These are phyloP conservation scores for Acleris emargana DNA, from an alignment of 2,888 invertebrate species.

Conservation along the genomic window DNA sequence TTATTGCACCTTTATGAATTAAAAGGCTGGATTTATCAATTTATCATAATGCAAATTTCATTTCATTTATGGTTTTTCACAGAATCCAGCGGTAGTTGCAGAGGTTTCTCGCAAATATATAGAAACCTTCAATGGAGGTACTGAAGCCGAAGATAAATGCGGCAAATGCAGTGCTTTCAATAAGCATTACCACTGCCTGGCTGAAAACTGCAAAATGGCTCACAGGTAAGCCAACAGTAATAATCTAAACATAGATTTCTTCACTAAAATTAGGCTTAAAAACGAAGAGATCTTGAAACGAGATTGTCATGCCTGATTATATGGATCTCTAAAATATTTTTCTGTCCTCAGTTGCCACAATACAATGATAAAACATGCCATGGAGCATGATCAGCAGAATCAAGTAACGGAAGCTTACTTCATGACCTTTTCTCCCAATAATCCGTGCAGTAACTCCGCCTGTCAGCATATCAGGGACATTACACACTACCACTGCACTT, in stretches of 20 bases:
- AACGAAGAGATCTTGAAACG: too few relatives aligned
- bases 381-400: slow-evolving; percentile 95
- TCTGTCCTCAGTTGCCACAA: slow-evolving; percentile 77
- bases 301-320: background rate
- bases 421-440: slow-evolving; percentile 86
- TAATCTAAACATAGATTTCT: too few relatives aligned
- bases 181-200: slow-evolving; percentile 94
- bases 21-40: too few relatives aligned
- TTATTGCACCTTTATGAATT: too few relatives aligned
- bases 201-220: slow-evolving; percentile 89
- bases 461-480: slow-evolving; percentile 91
- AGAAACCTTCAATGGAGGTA: slow-evolving; percentile 76
- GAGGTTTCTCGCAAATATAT: slow-evolving; percentile 81
- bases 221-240: slow-evolving; percentile 79
- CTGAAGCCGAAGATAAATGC: slow-evolving; percentile 82
- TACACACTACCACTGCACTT: slow-evolving; percentile 95
- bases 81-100: slow-evolving; percentile 84
- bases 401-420: slow-evolving; percentile 92
- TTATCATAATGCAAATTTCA: background rate
- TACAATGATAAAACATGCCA: slow-evolving; percentile 92
- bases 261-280: too few relatives aligned
- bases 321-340: background rate
- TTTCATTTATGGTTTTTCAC: slow-evolving; percentile 38
- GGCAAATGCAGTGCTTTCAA: slow-evolving; percentile 85
- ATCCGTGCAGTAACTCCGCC: slow-evolving; percentile 85